Evolutionary conservation across 2,888 invertebrate genomes (phyloP), one percentile per base, ranked within the genome.

Genomic region (Thymelicus acteon): DNA sequence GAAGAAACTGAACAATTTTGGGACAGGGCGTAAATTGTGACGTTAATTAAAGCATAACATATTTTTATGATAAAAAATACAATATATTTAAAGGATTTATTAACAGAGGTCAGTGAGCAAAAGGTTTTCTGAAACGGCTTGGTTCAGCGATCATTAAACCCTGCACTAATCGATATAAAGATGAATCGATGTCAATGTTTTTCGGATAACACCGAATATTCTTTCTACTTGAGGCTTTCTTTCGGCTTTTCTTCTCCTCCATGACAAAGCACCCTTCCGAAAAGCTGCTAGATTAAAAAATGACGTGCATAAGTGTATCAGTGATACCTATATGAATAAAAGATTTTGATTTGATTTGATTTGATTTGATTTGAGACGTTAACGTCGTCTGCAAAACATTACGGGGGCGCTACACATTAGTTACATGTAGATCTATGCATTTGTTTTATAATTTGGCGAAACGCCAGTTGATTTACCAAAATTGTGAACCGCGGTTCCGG

Each of bases 381-480:
- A 69, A n/a, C 63, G 69, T 68, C 68, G 68, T 64, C 63, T 60
- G 69, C 48, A 60, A 68, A 44, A 64, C 58, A 60, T 70, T 64
- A 65, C 65, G 65, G 65, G 65, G 52, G 60, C 70, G 64, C 54
- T 60, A 68, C 66, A 60, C 44, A 67, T 71, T 68, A 37, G 74
- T 65, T 68, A 70, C 74, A 58, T 64, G 47, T 48, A 67, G 60
- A 72, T 19, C 19, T 19, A 19, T 73, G 67, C 70, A 73, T 72
- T 72, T 70, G 74, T 74, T 15, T 72, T 74, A 72, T 74, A 67
- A 74, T 72, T 72, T 74, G 74, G 74, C 74, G 13, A 7, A 19
- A 19, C 24, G 73, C 73, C 74, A 75, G 71, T 47, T 39, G 12
- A 62, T 67, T 49, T 72, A 72, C 74, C 48, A 69, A 71, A 71